Evolutionary conservation across 2,888 invertebrate species (phyloP).

Genomic region (Mesorhabditis belari): DNA sequence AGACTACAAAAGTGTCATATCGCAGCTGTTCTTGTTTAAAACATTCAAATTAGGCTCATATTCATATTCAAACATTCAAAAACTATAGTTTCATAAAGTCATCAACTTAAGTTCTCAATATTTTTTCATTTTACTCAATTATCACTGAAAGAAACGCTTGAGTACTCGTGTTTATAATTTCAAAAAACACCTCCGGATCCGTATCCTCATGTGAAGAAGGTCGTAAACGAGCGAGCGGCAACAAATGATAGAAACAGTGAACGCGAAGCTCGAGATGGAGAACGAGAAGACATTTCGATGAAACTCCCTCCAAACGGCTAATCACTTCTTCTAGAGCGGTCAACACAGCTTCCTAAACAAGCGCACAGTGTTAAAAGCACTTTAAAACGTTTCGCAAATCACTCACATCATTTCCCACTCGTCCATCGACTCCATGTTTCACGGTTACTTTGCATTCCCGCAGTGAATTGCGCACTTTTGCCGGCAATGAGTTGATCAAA

Average conservation of each 20-base stretch:
- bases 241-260: slow-evolving; percentile 87
- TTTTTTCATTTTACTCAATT: neutral
- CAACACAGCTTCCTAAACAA: slow-evolving; percentile 31
- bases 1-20: neutral
- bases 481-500: slow-evolving; percentile 20
- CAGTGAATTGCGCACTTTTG: slow-evolving; percentile 14
- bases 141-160: neutral
- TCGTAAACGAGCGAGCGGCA: slow-evolving; percentile 60
- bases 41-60: neutral
- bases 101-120: slow-evolving; percentile 2
- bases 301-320: slow-evolving; percentile 64
- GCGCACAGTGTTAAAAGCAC: slow-evolving; percentile 2
- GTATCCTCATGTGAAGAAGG: slow-evolving; percentile 37
- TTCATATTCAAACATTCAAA: neutral
- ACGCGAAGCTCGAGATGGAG: slow-evolving; percentile 83
- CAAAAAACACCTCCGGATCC: slow-evolving; percentile 44
- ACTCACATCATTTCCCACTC: neutral
- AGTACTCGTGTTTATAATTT: neutral
- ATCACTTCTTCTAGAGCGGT: slow-evolving; percentile 42
- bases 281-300: slow-evolving; percentile 81
- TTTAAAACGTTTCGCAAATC: slow-evolving; percentile 1
- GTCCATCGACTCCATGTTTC: slow-evolving; percentile 4
- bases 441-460: slow-evolving; percentile 30
- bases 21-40: neutral
- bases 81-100: neutral